Evolutionary conservation across 2,797 vertebrate species (phyloP).

Genomic region (Spinus olivaceus): DNA sequence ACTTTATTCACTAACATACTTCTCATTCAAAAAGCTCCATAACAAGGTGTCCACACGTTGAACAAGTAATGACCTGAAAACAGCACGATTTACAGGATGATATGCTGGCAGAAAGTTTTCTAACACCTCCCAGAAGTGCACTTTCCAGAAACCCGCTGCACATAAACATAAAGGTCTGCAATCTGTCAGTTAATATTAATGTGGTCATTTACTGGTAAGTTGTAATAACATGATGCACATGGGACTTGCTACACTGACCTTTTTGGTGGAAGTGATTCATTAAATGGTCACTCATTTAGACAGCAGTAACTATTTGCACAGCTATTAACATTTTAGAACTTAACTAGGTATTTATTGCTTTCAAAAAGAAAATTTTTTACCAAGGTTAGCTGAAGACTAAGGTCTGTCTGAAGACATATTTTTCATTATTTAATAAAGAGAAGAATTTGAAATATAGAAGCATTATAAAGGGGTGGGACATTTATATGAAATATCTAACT

Average conservation of each 20-base stretch:
- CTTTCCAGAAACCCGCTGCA: constrained; percentile 68
- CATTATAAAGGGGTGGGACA: neutral
- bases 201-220: constrained; percentile 68
- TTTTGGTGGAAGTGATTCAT: constrained; percentile 70
- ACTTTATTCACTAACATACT: neutral
- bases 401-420: neutral
- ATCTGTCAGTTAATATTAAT: constrained; percentile 78
- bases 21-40: neutral
- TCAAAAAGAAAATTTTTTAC: constrained; percentile 41
- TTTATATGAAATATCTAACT: neutral
- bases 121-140: constrained; percentile 68
- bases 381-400: constrained; percentile 41
- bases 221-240: constrained; percentile 73
- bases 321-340: constrained; percentile 72
- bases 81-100: constrained; percentile 28
- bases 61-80: constrained; percentile 58
- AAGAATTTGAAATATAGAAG: neutral
- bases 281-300: constrained; percentile 75
- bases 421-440: constrained; percentile 26
- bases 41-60: neutral
- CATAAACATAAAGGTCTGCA: constrained; percentile 75
- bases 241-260: constrained; percentile 70
- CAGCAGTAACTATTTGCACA: constrained; percentile 63
- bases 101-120: constrained; percentile 64
- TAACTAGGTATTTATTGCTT: constrained; percentile 68